Evolutionary conservation across 2,797 vertebrate species (phyloP), one percentile per base, ranked within the genome.

Genomic region (Megalops cyprinoides): DNA sequence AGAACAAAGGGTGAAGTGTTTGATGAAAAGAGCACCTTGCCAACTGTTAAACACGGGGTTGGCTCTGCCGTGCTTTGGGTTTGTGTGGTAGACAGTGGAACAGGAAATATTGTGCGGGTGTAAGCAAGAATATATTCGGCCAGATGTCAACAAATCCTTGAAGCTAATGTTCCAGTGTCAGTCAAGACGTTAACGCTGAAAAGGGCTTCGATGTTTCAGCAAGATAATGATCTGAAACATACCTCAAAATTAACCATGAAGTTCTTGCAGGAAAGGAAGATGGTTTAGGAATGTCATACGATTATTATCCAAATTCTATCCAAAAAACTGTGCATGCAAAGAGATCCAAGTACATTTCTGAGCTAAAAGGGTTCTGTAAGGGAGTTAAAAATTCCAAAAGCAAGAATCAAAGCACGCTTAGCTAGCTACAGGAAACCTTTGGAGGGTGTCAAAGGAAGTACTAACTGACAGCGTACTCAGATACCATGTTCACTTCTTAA

Each of bases 221-320:
- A 42, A 77, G 42, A 74, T 34, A 74, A 73, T 44, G 15, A 67
- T 37, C 34, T 10, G 34, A 15, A 31, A 37, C 1, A 18, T 69
- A 42, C 7, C 67, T 48, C 10, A 48, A 74, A 74, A 74, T 74
- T 42, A 74, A 48, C 25, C 31, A 48, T 31, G 42, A 48, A 42
- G 3, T 5, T 6, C 51, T 53, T 10, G 9, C 14, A 14, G 9
- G 51, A n/a, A 53, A 67, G 34, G 31, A 34, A 3, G 4, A 58
- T 6, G 25, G 25, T 65, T 65, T 34, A 14, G 28, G 34, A 65
- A 65, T 31, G 12, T 15, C 62, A 18, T 14, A 2, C 25, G 31
- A 39, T 4, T 67, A 49, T 74, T 34, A 37, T 34, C 55, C n/a
- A 6, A 75, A 28, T 34, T 75, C 51, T 77, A 75, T 34, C 76